Evolutionary conservation across 2,797 vertebrate genomes (phyloP).

Genomic region (Chlorospingus flavigularis): DNA sequence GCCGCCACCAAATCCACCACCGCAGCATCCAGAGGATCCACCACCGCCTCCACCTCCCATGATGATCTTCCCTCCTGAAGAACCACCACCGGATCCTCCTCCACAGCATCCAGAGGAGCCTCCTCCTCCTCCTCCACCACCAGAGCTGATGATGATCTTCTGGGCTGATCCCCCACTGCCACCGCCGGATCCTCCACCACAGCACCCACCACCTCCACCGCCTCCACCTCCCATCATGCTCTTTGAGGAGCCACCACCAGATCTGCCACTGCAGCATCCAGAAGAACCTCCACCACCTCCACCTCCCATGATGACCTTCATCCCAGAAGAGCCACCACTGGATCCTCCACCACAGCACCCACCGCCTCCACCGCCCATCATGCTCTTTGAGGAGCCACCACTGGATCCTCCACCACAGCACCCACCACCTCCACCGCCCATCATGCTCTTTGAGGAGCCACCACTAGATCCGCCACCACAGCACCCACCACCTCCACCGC

Average conservation of each 20-base stretch:
- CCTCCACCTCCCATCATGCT: background rate
- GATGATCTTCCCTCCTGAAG: background rate
- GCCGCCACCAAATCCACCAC: background rate
- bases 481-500: background rate
- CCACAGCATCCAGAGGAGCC: background rate
- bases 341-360: background rate
- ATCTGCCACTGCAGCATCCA: background rate
- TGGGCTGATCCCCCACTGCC: too few relatives aligned
- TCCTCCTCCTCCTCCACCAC: background rate
- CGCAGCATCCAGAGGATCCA: rapidly evolving
- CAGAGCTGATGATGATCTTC: too few relatives aligned
- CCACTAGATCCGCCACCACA: rapidly evolving
- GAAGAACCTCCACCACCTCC: rapidly evolving
- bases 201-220: background rate
- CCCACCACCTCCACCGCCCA: background rate
- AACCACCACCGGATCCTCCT: background rate
- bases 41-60: background rate
- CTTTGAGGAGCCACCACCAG: background rate
- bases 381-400: background rate
- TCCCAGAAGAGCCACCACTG: rapidly evolving
- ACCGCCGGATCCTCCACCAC: background rate
- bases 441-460: rapidly evolving
- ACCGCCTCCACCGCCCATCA: rapidly evolving
- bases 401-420: background rate
- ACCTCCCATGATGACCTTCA: background rate